A percentile compares a stretch with the other conserved stretches of the same genome.
Evolutionary conservation across 2,113 vertebrate genomes (phyloP).

Genomic region (Rhinopomastus cyanomelas): DNA sequence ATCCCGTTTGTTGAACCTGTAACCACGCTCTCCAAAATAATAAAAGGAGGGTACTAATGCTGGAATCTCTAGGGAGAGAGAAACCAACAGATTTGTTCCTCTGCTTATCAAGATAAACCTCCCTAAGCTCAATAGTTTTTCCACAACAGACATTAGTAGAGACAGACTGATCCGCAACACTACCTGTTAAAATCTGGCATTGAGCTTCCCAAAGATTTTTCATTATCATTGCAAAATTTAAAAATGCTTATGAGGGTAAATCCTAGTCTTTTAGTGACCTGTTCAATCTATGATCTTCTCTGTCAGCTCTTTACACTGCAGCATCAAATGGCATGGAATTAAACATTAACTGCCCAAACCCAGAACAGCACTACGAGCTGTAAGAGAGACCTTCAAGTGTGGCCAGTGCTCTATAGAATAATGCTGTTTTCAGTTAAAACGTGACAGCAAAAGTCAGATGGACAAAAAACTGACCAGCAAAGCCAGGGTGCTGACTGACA

Average conservation of each 20-base stretch:
- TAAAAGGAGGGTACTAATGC: not conserved
- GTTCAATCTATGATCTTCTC: not conserved
- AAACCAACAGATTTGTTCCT: not conserved
- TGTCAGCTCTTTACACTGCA: not conserved
- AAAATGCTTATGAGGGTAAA: not conserved
- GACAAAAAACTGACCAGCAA: not conserved
- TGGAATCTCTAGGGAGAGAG: not conserved
- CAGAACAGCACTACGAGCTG: not conserved
- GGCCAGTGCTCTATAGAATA: not conserved
- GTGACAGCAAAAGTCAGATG: not conserved
- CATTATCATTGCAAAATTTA: not conserved
- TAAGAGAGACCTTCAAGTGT: not conserved
- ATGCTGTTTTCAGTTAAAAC: not conserved
- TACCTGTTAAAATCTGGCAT: not conserved
- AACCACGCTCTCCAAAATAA: not conserved
- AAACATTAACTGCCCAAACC: not conserved
- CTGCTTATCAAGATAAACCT: not conserved
- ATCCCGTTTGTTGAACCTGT: not conserved
- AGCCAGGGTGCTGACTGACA: not conserved
- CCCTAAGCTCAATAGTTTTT: not conserved
- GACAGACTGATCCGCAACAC: conserved; percentile 1
- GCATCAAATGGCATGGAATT: not conserved
- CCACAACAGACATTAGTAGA: not conserved
- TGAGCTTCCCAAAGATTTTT: conserved; percentile 21
- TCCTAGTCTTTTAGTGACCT: not conserved